These are phyloP conservation scores for Noctuana brunneofusca DNA, from an alignment of 2,888 invertebrate species.

Conservation along the genomic window DNA sequence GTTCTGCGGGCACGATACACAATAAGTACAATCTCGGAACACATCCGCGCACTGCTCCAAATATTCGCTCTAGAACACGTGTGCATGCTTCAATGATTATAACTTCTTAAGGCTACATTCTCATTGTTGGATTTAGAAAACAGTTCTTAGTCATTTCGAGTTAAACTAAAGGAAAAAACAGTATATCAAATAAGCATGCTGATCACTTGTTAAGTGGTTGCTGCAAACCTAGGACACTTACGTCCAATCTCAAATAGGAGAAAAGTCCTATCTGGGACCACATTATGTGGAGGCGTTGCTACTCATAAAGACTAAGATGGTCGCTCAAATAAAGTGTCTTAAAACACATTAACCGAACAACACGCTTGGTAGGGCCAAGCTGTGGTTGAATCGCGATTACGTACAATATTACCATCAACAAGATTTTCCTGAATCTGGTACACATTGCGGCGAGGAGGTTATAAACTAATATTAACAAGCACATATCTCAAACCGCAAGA, in stretches of 20 bases:
- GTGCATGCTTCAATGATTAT: slow-evolving; percentile 73
- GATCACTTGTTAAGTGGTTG: too few relatives aligned
- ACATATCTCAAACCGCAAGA: slow-evolving; percentile 77
- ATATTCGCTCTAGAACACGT: slow-evolving; percentile 65
- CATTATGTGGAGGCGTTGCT: too few relatives aligned
- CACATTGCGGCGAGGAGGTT: slow-evolving; percentile 66
- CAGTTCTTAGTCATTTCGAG: neutral
- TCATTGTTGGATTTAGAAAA: neutral
- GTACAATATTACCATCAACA: slow-evolving; percentile 18
- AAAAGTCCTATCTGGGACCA: too few relatives aligned
- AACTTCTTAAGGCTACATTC: slow-evolving; percentile 55
- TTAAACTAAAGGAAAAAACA: neutral
- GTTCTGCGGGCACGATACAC: slow-evolving; percentile 59
- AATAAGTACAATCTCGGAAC: slow-evolving; percentile 51
- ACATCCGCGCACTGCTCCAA: slow-evolving; percentile 57
- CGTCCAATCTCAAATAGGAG: too few relatives aligned
- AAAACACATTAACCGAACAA: too few relatives aligned
- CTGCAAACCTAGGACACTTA: too few relatives aligned
- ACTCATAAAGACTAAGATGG: too few relatives aligned
- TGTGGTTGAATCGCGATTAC: neutral
- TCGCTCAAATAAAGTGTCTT: too few relatives aligned
- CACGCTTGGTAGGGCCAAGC: too few relatives aligned
- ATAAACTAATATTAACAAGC: slow-evolving; percentile 79
- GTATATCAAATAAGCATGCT: too few relatives aligned
- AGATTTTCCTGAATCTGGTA: slow-evolving; percentile 66